Conservation (phyloP, 1,140 invertebrate genomes). For the Conopomorpha cramerella region DNA sequence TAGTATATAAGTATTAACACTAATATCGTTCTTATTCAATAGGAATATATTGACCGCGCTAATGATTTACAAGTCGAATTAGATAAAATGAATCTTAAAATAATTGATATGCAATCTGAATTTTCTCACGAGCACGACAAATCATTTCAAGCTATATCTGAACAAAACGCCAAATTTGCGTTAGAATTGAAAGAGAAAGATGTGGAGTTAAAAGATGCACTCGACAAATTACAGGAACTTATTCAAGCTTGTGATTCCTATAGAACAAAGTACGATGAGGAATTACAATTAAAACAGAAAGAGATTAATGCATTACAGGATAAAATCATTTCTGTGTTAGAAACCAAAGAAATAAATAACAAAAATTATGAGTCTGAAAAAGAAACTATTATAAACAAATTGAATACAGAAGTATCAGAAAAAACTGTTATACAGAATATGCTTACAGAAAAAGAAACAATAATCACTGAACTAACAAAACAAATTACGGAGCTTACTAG, state of each 20-base stretch:
- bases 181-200: background rate
- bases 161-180: background rate
- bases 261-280: background rate
- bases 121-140: too few species aligned
- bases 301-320: background rate
- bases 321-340: background rate
- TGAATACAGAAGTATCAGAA: slow-evolving; percentile 5
- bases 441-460: slow-evolving; percentile 6
- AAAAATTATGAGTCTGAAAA: slow-evolving; percentile 18
- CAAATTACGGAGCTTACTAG: slow-evolving; percentile 10
- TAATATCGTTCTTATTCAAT: slow-evolving; percentile 20
- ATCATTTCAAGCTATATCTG: background rate
- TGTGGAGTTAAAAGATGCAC: background rate
- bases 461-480: slow-evolving; percentile 11
- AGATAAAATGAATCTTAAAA: slow-evolving; percentile 22
- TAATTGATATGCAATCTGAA: slow-evolving; percentile 15
- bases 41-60: slow-evolving; percentile 21
- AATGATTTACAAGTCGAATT: slow-evolving; percentile 25
- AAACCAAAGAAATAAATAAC: slow-evolving; percentile 13
- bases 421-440: slow-evolving; percentile 7
- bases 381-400: slow-evolving; percentile 6
- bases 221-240: background rate
- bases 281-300: slow-evolving; percentile 1
- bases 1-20: too few species aligned
- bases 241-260: background rate